phyloP scores from a whole-genome alignment of 2,797 vertebrate species.

The Heterohyrax brucei region DNA sequence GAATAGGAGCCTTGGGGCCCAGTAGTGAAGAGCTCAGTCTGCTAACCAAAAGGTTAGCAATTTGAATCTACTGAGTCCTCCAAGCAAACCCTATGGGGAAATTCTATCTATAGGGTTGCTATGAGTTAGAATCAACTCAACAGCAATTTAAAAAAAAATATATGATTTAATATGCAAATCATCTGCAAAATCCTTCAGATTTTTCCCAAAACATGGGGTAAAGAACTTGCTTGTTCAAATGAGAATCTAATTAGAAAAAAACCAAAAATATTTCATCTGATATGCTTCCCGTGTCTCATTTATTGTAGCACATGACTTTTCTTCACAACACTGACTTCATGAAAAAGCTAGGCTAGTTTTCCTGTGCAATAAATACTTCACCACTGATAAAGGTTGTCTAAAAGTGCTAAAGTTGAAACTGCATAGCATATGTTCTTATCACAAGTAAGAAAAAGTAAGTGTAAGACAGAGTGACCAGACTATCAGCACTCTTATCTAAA shows the following conservation, averaged over 20 bases:
- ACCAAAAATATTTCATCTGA: neutral
- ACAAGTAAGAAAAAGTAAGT: neutral
- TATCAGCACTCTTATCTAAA: neutral
- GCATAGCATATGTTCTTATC: neutral
- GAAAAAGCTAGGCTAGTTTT: neutral
- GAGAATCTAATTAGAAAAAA: neutral
- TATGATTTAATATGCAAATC: neutral
- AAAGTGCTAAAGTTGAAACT: neutral
- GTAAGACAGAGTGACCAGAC: neutral
- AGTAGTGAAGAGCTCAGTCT: no score
- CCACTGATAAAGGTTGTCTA: conserved; percentile 17
- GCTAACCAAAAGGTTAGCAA: no score
- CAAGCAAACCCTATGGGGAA: no score
- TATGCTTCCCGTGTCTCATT: neutral
- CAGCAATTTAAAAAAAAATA: neutral
- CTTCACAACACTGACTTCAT: neutral
- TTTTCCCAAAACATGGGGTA: neutral
- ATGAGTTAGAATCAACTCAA: no score
- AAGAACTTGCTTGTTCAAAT: neutral
- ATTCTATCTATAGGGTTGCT: no score
- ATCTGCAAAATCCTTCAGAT: neutral
- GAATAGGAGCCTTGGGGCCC: no score
- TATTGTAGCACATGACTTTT: neutral
- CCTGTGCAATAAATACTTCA: neutral
- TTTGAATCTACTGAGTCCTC: no score